Evolutionary conservation across 2,113 vertebrate species (phyloP).

Genomic region (Mobula hypostoma): DNA sequence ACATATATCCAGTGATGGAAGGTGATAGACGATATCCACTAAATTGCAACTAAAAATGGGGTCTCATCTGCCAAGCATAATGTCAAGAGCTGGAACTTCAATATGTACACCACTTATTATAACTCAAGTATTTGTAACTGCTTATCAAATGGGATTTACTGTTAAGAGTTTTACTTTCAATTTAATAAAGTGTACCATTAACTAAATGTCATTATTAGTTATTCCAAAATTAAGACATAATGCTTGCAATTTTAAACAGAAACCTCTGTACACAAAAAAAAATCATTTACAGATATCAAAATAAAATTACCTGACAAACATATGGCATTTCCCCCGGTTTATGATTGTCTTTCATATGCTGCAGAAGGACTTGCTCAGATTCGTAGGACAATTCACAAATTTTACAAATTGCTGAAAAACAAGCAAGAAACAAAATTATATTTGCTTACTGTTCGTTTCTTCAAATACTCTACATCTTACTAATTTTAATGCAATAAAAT

Average conservation of each 20-base stretch:
- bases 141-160: too few species aligned
- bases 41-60: too few species aligned
- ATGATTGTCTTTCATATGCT: constrained; percentile 98
- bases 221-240: too few species aligned
- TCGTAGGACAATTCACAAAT: constrained; percentile 97
- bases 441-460: not conserved
- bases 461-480: not conserved
- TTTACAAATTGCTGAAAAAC: constrained; percentile 81
- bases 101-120: too few species aligned
- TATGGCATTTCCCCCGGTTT: constrained; percentile 99
- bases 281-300: not conserved
- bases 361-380: constrained; percentile 88
- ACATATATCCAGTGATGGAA: too few species aligned
- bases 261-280: constrained; percentile 3
- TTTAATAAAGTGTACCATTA: too few species aligned
- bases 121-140: too few species aligned
- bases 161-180: too few species aligned
- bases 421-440: constrained; percentile 35
- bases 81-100: too few species aligned
- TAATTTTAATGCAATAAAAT: not conserved
- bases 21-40: too few species aligned
- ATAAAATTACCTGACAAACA: constrained; percentile 78
- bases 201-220: too few species aligned
- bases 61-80: too few species aligned
- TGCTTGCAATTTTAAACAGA: constrained; percentile 36